phyloP scores from a whole-genome alignment of 2,888 invertebrate genomes.

The Zeuzera pyrina region DNA sequence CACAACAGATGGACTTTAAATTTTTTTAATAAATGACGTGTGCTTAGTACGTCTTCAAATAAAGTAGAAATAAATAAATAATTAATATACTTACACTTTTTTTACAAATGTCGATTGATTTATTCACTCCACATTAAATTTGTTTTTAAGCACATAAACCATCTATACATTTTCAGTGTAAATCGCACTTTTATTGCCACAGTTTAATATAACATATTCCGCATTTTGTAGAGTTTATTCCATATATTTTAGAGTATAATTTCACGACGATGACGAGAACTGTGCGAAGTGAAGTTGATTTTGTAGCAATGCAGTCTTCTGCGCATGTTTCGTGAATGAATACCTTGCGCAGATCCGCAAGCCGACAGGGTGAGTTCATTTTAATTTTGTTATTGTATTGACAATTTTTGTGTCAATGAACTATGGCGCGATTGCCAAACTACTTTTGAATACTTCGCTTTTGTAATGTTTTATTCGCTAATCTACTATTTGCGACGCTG shows the following conservation, averaged over 20 bases:
- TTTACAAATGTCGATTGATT: no score
- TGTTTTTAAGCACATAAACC: no score
- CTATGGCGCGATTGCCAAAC: constrained; percentile 13
- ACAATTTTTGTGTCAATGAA: constrained; percentile 56
- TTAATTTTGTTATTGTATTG: constrained; percentile 58
- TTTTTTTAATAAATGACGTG: no score
- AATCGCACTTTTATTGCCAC: no score
- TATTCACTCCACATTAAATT: no score
- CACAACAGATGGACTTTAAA: no score
- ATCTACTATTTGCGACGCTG: not conserved
- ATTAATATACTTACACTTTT: no score
- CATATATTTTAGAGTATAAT: not conserved
- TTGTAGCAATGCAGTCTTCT: constrained; percentile 67
- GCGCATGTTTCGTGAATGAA: constrained; percentile 55
- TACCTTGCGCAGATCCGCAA: constrained; percentile 52
- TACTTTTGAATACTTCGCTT: constrained; percentile 15
- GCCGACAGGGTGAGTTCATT: constrained; percentile 30
- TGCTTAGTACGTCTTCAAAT: no score
- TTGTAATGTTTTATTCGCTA: not conserved
- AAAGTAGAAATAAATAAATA: no score
- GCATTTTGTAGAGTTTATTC: no score
- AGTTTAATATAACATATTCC: no score
- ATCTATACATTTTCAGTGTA: no score
- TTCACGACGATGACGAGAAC: not conserved
- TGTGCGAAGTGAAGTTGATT: constrained; percentile 51